These are phyloP conservation scores for Propithecus perrieri DNA, from an alignment of 2,797 vertebrate species.

Conservation along the genomic window DNA sequence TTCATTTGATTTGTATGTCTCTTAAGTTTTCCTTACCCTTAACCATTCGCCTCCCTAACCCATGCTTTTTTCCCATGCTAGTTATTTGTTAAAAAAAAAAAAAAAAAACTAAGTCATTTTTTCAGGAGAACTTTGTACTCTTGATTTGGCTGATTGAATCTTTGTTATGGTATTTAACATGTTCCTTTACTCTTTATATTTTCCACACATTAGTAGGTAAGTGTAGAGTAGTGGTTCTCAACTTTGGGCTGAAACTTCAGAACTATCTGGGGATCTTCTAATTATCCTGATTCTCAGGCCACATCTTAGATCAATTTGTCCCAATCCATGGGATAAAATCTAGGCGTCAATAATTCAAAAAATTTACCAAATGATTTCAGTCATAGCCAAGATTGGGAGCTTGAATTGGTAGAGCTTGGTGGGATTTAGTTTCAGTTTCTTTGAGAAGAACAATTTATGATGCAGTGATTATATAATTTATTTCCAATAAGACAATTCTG, in stretches of 20 bases:
- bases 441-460: slow-evolving; percentile 26
- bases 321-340: background rate
- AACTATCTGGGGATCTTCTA: slow-evolving; percentile 16
- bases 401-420: slow-evolving; percentile 3
- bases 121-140: background rate
- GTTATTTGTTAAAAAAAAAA: background rate
- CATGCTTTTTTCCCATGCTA: background rate
- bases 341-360: background rate
- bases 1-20: slow-evolving; percentile 6
- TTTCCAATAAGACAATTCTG: background rate
- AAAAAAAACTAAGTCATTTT: background rate
- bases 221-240: background rate
- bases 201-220: background rate
- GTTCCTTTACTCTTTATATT: background rate
- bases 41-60: background rate
- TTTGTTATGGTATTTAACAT: background rate
- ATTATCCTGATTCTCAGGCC: background rate
- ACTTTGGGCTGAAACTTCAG: background rate
- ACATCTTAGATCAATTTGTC: slow-evolving; percentile 2
- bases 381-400: background rate
- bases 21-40: slow-evolving; percentile 37
- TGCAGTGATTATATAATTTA: background rate
- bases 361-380: background rate
- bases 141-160: background rate
- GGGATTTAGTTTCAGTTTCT: slow-evolving; percentile 34